These are phyloP conservation scores for Ephestia elutella DNA, from an alignment of 1,140 invertebrate genomes.

Conservation along the genomic window DNA sequence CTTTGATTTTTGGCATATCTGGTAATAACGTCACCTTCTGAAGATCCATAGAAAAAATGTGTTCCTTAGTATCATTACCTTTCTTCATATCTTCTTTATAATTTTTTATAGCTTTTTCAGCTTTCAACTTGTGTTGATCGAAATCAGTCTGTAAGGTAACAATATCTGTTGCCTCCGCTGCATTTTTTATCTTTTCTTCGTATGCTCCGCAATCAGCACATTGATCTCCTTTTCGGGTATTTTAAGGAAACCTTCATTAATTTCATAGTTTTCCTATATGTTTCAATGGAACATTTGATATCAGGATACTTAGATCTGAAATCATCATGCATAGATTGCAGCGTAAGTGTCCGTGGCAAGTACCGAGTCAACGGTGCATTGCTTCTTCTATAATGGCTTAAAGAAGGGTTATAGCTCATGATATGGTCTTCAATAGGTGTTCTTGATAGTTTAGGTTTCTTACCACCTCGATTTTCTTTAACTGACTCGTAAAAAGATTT, in stretches of 20 bases:
- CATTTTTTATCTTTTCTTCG: too few species aligned
- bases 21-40: not conserved
- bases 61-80: too few species aligned
- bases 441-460: not conserved
- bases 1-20: not conserved
- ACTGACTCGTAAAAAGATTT: not conserved
- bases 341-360: not conserved
- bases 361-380: not conserved
- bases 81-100: too few species aligned
- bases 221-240: not conserved
- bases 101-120: too few species aligned
- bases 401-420: not conserved
- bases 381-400: not conserved
- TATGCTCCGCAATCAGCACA: not conserved
- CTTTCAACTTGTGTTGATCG: too few species aligned
- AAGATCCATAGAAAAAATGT: too few species aligned
- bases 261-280: not conserved
- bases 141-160: too few species aligned
- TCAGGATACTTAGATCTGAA: not conserved
- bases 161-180: too few species aligned
- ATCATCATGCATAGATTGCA: not conserved
- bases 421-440: not conserved
- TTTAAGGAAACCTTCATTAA: not conserved
- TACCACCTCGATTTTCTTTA: not conserved
- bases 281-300: not conserved